Evolutionary conservation across 2,888 invertebrate species (phyloP), one percentile per base, ranked within the genome.

Genomic region (Operophtera brumata): DNA sequence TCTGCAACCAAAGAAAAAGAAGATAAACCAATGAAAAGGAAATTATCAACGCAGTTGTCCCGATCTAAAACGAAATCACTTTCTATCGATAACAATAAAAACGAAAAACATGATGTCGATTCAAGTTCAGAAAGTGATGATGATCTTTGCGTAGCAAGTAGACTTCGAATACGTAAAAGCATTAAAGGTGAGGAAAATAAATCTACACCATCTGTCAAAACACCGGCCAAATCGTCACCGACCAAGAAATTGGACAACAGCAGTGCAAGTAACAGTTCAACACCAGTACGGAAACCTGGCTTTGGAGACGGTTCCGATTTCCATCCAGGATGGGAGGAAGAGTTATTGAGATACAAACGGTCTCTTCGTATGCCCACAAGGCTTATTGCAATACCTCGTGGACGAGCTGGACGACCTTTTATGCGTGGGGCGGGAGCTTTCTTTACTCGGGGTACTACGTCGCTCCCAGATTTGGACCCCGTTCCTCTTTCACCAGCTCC

Each of bases 291-390:
- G 28, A 93, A 94, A 75, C 91, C 93, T n/a, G 85, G 91, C 30
- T 93, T 93, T 72, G 94, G 94, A 3, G 93, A 93, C 75, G 94
- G 94, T 30, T 93, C 93, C 37, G 93, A 93, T 71, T 94, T 95
- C 70, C 91, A 93, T 65, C 95, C 95, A 0, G 95, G 95, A 0
- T 96, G 95, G 95, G 95, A 95, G 82, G 94, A 96, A 73, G 96
- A 96, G 71, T 92, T 96, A 12, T 96, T 94, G 71, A 93, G 93
- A 67, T 96, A 94, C 73, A 96, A 96, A 77, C 92, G 95, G 65
- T 95, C 96, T 0, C 82, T 96, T 12, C 92, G 96, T 66, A 95
- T 96, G 92, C 96, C 96, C 1, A 91, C 94, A 32, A 93, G 94
- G 66, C 88, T 96, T 46, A 96, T 96, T 64, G 95, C 94, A 35